phyloP scores from a whole-genome alignment of 2,888 invertebrate species.

The Keiferia lycopersicella region DNA sequence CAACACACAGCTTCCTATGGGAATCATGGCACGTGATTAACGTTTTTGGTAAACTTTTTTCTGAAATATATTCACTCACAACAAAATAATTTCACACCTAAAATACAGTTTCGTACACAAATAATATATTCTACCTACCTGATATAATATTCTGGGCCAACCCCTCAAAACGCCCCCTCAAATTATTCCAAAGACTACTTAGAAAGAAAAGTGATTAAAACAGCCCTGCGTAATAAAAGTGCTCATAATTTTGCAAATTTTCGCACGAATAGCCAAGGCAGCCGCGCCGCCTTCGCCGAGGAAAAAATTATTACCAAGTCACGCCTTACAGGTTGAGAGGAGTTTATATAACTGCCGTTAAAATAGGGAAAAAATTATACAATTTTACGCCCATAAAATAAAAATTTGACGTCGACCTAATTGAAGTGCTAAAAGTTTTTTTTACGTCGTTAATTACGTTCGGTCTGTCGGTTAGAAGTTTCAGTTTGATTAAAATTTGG shows the following conservation, averaged over 20 bases:
- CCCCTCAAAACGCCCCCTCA: slow-evolving; percentile 9
- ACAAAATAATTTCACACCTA: not conserved
- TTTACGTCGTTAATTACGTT: slow-evolving; percentile 13
- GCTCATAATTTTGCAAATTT: slow-evolving; percentile 68
- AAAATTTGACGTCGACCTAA: slow-evolving; percentile 11
- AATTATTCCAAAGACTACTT: slow-evolving; percentile 28
- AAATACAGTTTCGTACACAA: not conserved
- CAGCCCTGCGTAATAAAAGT: slow-evolving; percentile 64
- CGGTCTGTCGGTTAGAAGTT: slow-evolving; percentile 5
- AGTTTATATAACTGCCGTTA: slow-evolving; percentile 22
- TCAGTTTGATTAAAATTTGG: slow-evolving; percentile 11
- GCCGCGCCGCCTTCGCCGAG: slow-evolving; percentile 51
- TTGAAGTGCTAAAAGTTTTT: slow-evolving; percentile 12
- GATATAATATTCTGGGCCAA: slow-evolving; percentile 4
- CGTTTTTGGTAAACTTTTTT: too few relatives aligned
- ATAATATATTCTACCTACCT: not conserved
- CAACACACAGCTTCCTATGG: too few relatives aligned
- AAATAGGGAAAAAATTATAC: slow-evolving; percentile 17
- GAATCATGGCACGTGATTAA: too few relatives aligned
- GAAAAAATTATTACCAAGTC: slow-evolving; percentile 70
- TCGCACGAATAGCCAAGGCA: slow-evolving; percentile 61
- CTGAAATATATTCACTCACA: too few relatives aligned
- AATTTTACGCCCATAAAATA: slow-evolving; percentile 9
- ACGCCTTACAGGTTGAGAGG: slow-evolving; percentile 52
- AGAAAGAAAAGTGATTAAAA: slow-evolving; percentile 61